Evolutionary conservation across 2,888 invertebrate genomes (phyloP).

Genomic region (Mesorhabditis spiculigera): DNA sequence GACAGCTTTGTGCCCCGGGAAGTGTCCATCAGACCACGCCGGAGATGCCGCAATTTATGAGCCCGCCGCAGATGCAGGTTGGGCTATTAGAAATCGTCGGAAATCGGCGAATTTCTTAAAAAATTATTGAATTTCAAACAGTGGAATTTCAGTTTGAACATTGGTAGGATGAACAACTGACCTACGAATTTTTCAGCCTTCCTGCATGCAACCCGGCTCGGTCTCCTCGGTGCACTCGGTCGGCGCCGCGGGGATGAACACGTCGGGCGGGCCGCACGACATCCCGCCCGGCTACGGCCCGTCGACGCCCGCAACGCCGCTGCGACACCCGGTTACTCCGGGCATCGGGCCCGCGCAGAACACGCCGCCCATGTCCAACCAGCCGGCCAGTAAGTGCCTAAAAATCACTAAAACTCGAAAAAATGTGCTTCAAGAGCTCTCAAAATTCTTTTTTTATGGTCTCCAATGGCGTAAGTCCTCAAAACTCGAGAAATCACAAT

Average conservation of each 20-base stretch:
- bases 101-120: no score
- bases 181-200: no score
- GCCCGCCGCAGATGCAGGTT: conserved; percentile 14
- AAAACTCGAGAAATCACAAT: no score
- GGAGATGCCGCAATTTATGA: conserved; percentile 34
- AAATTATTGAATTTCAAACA: no score
- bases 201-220: neutral
- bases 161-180: no score
- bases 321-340: neutral
- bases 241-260: neutral
- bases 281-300: neutral
- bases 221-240: neutral
- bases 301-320: neutral
- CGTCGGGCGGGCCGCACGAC: neutral
- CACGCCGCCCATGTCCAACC: neutral
- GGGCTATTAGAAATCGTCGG: neutral
- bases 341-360: neutral
- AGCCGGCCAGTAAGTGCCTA: neutral
- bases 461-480: no score
- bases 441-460: no score
- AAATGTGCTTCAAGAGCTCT: neutral
- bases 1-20: conserved; percentile 19
- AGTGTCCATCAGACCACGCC: conserved; percentile 24
- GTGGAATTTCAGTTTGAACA: no score
- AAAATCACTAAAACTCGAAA: neutral